A percentile compares a stretch with the other conserved stretches of the same genome.
These are phyloP conservation scores for Equus quagga DNA, from an alignment of 2,113 vertebrate species.

Conservation along the genomic window DNA sequence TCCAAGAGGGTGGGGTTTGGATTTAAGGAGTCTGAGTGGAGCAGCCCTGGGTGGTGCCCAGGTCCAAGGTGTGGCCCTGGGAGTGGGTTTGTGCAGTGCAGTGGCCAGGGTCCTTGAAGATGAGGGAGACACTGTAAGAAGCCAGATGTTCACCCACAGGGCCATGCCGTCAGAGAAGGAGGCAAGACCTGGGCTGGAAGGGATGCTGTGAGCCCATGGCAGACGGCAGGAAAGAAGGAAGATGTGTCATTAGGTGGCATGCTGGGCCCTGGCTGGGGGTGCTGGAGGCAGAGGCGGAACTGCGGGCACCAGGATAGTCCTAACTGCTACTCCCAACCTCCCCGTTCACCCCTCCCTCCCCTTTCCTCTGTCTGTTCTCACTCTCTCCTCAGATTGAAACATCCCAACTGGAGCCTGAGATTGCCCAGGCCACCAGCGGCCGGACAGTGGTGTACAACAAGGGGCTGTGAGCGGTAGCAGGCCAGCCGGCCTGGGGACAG, in stretches of 20 bases:
- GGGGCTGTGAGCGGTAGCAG: constrained; percentile 88
- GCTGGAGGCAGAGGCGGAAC: neutral
- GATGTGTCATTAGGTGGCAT: neutral
- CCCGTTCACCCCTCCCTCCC: neutral
- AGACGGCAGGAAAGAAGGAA: neutral
- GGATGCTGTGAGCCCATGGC: neutral
- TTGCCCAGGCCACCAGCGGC: constrained; percentile 90
- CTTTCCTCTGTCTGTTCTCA: neutral
- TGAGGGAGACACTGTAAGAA: neutral
- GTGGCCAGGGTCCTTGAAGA: neutral
- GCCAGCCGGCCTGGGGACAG: neutral
- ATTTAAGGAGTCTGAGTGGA: neutral
- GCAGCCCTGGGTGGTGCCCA: neutral
- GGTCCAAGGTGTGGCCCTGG: neutral
- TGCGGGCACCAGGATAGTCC: neutral
- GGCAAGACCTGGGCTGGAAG: neutral
- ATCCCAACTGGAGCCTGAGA: constrained; percentile 93
- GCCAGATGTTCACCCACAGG: neutral
- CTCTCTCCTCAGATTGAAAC: constrained; percentile 91
- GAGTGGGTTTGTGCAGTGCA: neutral
- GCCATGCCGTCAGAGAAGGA: neutral
- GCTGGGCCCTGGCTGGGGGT: neutral
- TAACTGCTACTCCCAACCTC: neutral
- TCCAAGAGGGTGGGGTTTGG: neutral
- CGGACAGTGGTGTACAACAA: constrained; percentile 95